Percentiles rank a stretch among this genome's conserved stretches.
Conservation (phyloP, 2,113 vertebrate genomes). For the Atractosteus spatula region DNA sequence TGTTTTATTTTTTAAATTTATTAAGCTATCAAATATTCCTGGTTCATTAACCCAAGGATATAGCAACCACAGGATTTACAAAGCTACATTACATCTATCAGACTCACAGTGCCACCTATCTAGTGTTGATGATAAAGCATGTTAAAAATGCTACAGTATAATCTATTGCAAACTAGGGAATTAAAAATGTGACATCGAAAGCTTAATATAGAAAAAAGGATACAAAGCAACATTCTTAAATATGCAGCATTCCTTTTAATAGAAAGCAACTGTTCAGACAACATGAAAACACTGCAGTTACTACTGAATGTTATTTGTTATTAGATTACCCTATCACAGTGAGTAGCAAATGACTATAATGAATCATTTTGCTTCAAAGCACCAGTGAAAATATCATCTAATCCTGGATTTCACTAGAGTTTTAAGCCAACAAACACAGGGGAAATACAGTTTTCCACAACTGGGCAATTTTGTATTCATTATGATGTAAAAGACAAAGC, state of each 20-base stretch:
- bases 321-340: not conserved
- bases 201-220: conserved; percentile 43
- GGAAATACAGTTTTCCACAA: too few relatives aligned
- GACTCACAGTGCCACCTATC: conserved; percentile 60
- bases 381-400: not conserved
- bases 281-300: not conserved
- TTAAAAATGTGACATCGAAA: conserved; percentile 45
- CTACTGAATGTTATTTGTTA: not conserved
- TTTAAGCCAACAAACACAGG: too few relatives aligned
- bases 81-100: conserved; percentile 61
- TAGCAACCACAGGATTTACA: conserved; percentile 61
- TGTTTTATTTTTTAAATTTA: conserved; percentile 31
- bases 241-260: conserved; percentile 47
- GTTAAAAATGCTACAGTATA: conserved; percentile 48
- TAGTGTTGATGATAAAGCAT: conserved; percentile 54
- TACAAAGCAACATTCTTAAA: conserved; percentile 46
- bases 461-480: too few relatives aligned
- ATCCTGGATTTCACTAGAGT: not conserved
- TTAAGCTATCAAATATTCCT: conserved; percentile 37
- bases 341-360: not conserved
- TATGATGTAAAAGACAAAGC: too few relatives aligned
- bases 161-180: conserved; percentile 44
- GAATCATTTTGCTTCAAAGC: conserved; percentile 8
- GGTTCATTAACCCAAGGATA: conserved; percentile 40
- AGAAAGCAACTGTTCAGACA: conserved; percentile 14